These are phyloP conservation scores for Dysidea cf. avara DNA, from an alignment of 37 sponge, comb jelly and placozoan genomes.

Conservation along the genomic window DNA sequence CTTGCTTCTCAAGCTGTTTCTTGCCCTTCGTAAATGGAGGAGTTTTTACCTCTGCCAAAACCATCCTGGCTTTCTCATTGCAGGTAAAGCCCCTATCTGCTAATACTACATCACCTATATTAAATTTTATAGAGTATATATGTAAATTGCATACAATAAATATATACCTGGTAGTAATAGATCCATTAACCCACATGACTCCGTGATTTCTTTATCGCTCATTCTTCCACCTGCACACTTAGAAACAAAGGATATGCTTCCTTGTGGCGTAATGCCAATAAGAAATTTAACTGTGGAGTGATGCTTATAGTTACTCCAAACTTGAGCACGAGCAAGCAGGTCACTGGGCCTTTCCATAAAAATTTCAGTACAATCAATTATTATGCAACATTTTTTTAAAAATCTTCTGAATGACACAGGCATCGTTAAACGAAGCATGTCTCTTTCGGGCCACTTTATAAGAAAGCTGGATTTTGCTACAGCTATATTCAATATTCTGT, in stretches of 20 bases:
- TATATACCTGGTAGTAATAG: constrained; percentile 21
- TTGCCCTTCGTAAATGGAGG: constrained; percentile 42
- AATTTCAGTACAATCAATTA: constrained; percentile 39
- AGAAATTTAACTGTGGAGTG: constrained; percentile 44
- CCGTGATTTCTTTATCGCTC: constrained; percentile 18
- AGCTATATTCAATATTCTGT: not conserved
- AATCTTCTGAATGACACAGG: constrained; percentile 8
- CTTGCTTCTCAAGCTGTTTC: constrained; percentile 22
- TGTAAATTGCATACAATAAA: no score
- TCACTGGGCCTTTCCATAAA: constrained; percentile 33
- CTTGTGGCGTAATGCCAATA: constrained; percentile 32
- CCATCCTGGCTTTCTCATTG: constrained; percentile 26
- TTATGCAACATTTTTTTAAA: constrained; percentile 8
- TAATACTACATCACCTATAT: constrained; percentile 29
- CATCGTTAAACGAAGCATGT: not conserved
- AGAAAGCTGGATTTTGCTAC: not conserved
- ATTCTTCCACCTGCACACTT: constrained; percentile 19
- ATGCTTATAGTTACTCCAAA: constrained; percentile 35
- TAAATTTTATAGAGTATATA: no score
- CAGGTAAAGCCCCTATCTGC: constrained; percentile 61
- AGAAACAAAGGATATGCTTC: constrained; percentile 20
- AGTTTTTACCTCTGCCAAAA: constrained; percentile 27
- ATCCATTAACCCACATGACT: constrained; percentile 19
- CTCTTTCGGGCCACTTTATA: constrained; percentile 9
- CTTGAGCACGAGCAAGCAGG: constrained; percentile 30